Base-by-base conservation (phyloP, 2,888 invertebrate genomes). In the Anthrax anthrax region DNA sequence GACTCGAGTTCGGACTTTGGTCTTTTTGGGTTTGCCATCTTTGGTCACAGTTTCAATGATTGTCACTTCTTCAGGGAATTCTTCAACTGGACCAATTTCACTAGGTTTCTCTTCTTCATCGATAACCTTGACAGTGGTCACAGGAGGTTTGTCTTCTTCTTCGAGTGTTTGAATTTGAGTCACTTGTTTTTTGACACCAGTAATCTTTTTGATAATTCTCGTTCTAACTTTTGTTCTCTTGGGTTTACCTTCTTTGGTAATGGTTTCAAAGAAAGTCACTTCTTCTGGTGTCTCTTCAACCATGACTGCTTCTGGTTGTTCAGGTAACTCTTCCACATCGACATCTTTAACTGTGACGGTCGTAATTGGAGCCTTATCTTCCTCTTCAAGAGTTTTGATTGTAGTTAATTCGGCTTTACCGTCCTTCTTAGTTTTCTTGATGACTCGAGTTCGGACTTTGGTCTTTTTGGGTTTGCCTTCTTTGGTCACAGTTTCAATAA, bases 401-500 rank as follows among this genome's bases (percentile, higher is more conserved):
- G n/a, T 36, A 14, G 66, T 65, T 42, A 43, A 50, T 55, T 59
- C 55, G 23, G 59, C 64, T 50, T 60, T 61, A 4, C 56, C 62
- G 39, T 62, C 64, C 48, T 60, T 60, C 13, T 32, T 36, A 2
- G 56, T 58, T 56, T 62, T 65, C 49, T 58, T 64, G 41, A 63
- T 58, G 14, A 58, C 59, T n/a, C 63, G 57, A 40, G 59, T 64
- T 45, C 61, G 63, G 18, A 58, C 55, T 12, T 58, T 55, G 41
- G 47, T 52, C 32, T 50, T 50, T 43, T 60, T 64, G 0, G 68
- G 64, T 42, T 56, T 59, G n/a, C 62, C 64, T 47, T 61, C 60
- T 23, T 56, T 54, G 0, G 71, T 70, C 3, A 51, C 29, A 2
- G 70, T 47, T 34, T 72, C 71, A 2, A 67, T 64, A 2, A 71